Base-by-base conservation (phyloP, 2,797 vertebrate genomes). In the Leptoclinus maculatus region DNA sequence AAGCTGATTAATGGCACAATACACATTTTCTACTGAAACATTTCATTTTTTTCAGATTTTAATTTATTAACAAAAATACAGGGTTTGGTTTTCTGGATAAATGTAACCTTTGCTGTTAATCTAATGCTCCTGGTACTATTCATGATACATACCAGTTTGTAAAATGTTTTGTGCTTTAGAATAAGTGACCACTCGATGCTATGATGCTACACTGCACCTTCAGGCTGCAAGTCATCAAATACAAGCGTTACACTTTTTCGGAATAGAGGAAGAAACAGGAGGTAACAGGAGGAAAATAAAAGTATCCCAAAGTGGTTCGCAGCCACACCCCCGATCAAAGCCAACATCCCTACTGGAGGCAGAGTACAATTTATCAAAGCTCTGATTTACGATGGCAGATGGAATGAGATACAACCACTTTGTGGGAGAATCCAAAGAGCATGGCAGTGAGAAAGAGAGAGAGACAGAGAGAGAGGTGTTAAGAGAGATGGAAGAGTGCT, bases 1-100 rank as follows among this genome's bases (percentile, higher is more conserved):
- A 92, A 88, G 80, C 83, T 92, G 87, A 89, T 93, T 88, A 83
- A 93, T 93, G 91, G 93, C 94, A 94, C 93, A 95, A 93, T 87
- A 91, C 81, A 90, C 59, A 84, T 63, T 91, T 92, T 91, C 53
- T 93, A 92, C 83, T 80, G 49, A 80, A 78, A 60, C 71, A 21
- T 86, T 84, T 34, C 13, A 27, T 71, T 83, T 83, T 83, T 67
- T 76, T 67, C 75, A 53, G 32, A 79, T 78, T 89, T 90, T 74
- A 41, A 79, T 76, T 88, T 83, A 56, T 68, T 54, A 82, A 83
- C 68, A 78, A 56, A 59, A 73, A 58, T 74, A 79, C 83, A 84
- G 74, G 80, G 63, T 88, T 89, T 66, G 54, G 13, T 68, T 88
- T 74, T 82, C 56, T 78, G 72, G 53, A 69, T 83, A 84, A 1